phyloP scores from a whole-genome alignment of 2,888 invertebrate species.

The Harpalus rufipes region DNA sequence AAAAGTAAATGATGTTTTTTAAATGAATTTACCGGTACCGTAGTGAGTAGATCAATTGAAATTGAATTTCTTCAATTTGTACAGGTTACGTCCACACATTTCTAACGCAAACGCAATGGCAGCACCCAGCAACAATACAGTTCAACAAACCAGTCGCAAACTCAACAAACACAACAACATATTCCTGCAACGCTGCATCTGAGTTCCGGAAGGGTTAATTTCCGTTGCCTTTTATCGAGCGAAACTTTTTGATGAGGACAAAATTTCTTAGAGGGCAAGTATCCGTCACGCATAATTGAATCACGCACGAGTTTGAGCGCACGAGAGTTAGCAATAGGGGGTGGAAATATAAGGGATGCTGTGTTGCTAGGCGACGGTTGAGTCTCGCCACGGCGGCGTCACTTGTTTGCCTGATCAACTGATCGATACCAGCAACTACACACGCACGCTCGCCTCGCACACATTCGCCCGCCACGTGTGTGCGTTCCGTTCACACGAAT shows the following conservation, averaged over 20 bases:
- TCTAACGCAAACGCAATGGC: constrained; percentile 36
- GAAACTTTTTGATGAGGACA: constrained; percentile 63
- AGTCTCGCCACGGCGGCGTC: constrained; percentile 77
- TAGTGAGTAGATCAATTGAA: not conserved
- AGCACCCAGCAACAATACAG: constrained; percentile 26
- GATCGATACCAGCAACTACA: constrained; percentile 69
- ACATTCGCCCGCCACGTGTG: constrained; percentile 58
- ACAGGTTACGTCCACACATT: constrained; percentile 54
- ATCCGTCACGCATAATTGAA: constrained; percentile 76
- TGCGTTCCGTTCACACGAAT: not conserved
- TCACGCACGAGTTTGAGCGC: constrained; percentile 72
- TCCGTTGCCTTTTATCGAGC: constrained; percentile 59
- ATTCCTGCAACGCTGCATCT: constrained; percentile 22
- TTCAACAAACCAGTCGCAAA: constrained; percentile 25
- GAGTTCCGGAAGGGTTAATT: constrained; percentile 56
- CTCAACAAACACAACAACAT: constrained; percentile 34
- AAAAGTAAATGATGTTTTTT: not conserved
- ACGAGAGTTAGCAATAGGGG: constrained; percentile 69
- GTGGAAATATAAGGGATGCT: constrained; percentile 74
- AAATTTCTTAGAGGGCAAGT: constrained; percentile 64
- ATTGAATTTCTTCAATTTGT: not conserved
- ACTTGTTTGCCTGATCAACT: constrained; percentile 72
- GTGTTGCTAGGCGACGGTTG: constrained; percentile 76
- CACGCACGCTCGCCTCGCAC: constrained; percentile 48
- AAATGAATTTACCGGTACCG: constrained; percentile 17